These are phyloP conservation scores for Parazoanthus darwini DNA, from an alignment of 92 coral and sea anemone species.

Conservation along the genomic window DNA sequence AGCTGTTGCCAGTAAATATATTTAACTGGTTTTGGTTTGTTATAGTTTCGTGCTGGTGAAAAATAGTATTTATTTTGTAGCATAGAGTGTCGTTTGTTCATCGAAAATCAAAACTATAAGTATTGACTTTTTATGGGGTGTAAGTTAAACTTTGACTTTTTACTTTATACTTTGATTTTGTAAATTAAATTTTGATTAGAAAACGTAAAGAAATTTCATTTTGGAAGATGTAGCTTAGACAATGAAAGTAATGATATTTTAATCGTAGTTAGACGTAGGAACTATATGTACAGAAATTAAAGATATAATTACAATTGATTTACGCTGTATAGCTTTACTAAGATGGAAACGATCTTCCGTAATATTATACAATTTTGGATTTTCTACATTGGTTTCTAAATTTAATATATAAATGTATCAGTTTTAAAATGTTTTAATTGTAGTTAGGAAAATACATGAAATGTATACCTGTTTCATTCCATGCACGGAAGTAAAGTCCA, in stretches of 20 bases:
- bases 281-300: not conserved
- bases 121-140: not conserved
- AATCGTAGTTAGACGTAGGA: not conserved
- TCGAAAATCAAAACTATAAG: too few species aligned
- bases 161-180: not conserved
- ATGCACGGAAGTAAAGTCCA: not conserved
- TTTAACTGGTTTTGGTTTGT: not conserved
- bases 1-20: not conserved
- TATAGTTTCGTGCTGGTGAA: not conserved
- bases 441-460: not conserved
- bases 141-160: not conserved
- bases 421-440: not conserved
- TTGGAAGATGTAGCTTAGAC: not conserved
- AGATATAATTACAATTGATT: too few species aligned
- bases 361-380: not conserved
- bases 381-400: not conserved
- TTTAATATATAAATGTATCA: not conserved
- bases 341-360: too few species aligned
- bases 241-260: not conserved
- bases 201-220: not conserved
- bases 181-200: not conserved
- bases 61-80: not conserved
- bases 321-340: too few species aligned
- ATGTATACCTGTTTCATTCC: not conserved
- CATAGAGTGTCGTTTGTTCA: not conserved